These are phyloP conservation scores for Pseudobourletiella spinata DNA, from an alignment of 1,140 invertebrate genomes.

Conservation along the genomic window DNA sequence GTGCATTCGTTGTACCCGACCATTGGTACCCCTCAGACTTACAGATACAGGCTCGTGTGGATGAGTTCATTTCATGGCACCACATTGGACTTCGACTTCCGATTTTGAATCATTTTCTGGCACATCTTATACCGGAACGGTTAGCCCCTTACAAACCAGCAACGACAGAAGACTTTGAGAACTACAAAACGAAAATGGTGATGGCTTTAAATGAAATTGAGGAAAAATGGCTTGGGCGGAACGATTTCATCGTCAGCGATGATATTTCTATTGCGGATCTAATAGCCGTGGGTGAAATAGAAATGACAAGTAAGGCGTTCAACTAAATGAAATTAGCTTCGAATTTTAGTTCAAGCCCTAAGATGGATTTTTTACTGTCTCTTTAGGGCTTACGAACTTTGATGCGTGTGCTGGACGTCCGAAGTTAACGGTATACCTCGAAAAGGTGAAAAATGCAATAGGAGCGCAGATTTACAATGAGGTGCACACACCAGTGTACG, in stretches of 20 bases:
- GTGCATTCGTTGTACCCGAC: slow-evolving; percentile 48
- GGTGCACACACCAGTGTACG: background rate
- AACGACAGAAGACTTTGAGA: slow-evolving; percentile 34
- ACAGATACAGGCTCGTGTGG: slow-evolving; percentile 57
- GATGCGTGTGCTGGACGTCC: background rate
- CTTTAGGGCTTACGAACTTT: background rate
- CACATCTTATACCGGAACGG: slow-evolving; percentile 42
- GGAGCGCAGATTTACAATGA: background rate
- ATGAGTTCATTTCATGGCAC: slow-evolving; percentile 82
- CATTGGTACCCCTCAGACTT: slow-evolving; percentile 63
- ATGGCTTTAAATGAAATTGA: slow-evolving; percentile 40
- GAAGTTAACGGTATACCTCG: background rate
- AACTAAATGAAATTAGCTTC: background rate
- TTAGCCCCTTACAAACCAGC: slow-evolving; percentile 33
- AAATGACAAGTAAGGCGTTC: slow-evolving; percentile 39
- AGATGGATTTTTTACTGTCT: background rate
- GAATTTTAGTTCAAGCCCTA: background rate
- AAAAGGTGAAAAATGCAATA: background rate
- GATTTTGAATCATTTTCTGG: slow-evolving; percentile 58
- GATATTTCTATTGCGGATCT: slow-evolving; percentile 65
- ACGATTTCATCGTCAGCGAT: slow-evolving; percentile 56
- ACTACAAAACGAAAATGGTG: slow-evolving; percentile 30
- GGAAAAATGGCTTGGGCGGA: slow-evolving; percentile 42
- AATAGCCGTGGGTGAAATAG: slow-evolving; percentile 69
- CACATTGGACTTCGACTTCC: slow-evolving; percentile 59